Conservation (phyloP, 2,888 invertebrate species). For the Laothoe populi region DNA sequence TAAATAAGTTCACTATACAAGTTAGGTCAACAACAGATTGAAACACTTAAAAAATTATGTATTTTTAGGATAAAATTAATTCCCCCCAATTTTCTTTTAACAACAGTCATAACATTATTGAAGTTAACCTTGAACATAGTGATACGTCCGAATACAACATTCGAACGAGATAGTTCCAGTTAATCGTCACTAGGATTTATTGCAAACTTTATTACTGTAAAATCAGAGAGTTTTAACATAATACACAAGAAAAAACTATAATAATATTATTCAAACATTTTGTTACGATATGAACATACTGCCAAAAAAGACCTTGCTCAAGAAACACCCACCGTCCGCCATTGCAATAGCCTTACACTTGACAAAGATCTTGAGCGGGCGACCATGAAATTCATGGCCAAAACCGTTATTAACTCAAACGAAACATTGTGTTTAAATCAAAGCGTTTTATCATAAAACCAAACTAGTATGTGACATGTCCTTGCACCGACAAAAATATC, state of each 20-base stretch:
- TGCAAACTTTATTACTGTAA: background rate
- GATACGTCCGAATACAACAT: too few species aligned
- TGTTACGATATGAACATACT: background rate
- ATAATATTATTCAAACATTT: background rate
- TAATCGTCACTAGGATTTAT: background rate
- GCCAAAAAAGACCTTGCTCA: constrained; percentile 15
- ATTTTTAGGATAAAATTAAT: background rate
- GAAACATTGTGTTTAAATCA: background rate
- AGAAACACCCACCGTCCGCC: constrained; percentile 6
- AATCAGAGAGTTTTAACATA: background rate
- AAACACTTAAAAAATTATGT: background rate
- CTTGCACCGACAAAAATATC: constrained; percentile 38
- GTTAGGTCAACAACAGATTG: too few species aligned
- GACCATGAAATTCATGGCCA: constrained; percentile 25
- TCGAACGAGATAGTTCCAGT: background rate
- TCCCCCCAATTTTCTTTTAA: background rate
- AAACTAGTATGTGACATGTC: background rate
- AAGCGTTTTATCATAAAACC: constrained; percentile 1
- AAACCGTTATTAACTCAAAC: background rate
- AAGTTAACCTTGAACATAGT: background rate
- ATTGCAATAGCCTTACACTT: constrained; percentile 20
- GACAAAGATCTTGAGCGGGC: constrained; percentile 16
- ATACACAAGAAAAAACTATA: background rate
- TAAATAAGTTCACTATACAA: too few species aligned
- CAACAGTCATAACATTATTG: background rate